These are phyloP conservation scores for Heliconius cydno DNA, from an alignment of 2,888 invertebrate genomes.

Conservation along the genomic window DNA sequence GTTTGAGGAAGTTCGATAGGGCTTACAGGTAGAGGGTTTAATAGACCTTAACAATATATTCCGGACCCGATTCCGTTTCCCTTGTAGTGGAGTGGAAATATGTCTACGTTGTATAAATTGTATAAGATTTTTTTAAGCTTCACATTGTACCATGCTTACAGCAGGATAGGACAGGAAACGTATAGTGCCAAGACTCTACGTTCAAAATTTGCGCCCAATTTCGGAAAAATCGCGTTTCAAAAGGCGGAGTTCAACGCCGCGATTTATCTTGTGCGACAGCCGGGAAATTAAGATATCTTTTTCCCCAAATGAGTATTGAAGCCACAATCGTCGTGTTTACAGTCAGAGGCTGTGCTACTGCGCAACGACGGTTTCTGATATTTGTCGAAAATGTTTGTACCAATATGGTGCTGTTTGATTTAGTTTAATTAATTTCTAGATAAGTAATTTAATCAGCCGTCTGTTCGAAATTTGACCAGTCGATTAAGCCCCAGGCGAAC, in stretches of 20 bases:
- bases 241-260: not conserved
- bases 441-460: too few species aligned
- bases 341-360: too few species aligned
- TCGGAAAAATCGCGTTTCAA: not conserved
- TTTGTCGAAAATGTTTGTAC: too few species aligned
- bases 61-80: not conserved
- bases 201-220: not conserved
- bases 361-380: too few species aligned
- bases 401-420: too few species aligned
- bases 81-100: not conserved
- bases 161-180: not conserved
- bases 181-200: too few species aligned
- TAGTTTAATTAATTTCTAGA: not conserved
- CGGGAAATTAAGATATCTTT: not conserved
- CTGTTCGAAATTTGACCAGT: not conserved
- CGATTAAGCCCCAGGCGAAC: not conserved
- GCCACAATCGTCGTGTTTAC: too few species aligned
- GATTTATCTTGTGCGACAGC: not conserved
- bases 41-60: constrained; percentile 3
- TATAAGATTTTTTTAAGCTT: not conserved
- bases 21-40: constrained; percentile 16
- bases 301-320: too few species aligned
- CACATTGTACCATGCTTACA: not conserved
- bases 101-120: not conserved
- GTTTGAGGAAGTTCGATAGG: constrained; percentile 6